Evolutionary conservation across 2,888 invertebrate genomes (phyloP).

Genomic region (Allacma fusca): DNA sequence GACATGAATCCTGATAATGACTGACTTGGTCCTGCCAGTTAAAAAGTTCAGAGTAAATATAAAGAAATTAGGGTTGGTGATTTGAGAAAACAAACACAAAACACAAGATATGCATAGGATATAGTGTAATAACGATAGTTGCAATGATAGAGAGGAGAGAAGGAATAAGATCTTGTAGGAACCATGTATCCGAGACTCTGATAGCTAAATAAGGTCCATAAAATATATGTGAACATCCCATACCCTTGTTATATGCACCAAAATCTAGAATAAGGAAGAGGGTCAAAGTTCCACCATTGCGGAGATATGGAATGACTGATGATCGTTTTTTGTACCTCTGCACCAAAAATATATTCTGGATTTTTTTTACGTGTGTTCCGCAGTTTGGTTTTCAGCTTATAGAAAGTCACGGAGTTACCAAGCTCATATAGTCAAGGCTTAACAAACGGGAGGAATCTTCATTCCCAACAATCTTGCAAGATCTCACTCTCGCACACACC

Average conservation of each 20-base stretch:
- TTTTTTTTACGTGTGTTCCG: constrained; percentile 36
- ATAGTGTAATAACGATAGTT: too few relatives aligned
- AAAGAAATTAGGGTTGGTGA: constrained; percentile 16
- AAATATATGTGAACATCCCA: too few relatives aligned
- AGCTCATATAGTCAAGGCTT: constrained; percentile 32
- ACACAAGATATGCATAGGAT: too few relatives aligned
- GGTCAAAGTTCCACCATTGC: constrained; percentile 55
- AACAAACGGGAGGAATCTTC: constrained; percentile 34
- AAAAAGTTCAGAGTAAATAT: too few relatives aligned
- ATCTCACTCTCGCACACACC: neutral
- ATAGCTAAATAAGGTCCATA: too few relatives aligned
- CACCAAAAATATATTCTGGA: constrained; percentile 45
- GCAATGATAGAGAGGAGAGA: too few relatives aligned
- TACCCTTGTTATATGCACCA: too few relatives aligned
- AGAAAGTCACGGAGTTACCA: constrained; percentile 41
- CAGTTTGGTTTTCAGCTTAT: constrained; percentile 40
- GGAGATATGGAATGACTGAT: constrained; percentile 43
- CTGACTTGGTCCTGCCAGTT: too few relatives aligned
- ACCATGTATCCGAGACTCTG: too few relatives aligned
- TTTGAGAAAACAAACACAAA: constrained; percentile 30
- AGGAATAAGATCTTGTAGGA: too few relatives aligned
- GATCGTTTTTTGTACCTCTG: constrained; percentile 37
- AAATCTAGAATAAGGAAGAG: constrained; percentile 50
- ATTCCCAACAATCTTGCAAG: too few relatives aligned
- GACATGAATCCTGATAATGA: too few relatives aligned